Percentiles rank a stretch among this genome's conserved stretches.
Conservation (phyloP, 2,888 invertebrate species). For the Papilio elwesi region DNA sequence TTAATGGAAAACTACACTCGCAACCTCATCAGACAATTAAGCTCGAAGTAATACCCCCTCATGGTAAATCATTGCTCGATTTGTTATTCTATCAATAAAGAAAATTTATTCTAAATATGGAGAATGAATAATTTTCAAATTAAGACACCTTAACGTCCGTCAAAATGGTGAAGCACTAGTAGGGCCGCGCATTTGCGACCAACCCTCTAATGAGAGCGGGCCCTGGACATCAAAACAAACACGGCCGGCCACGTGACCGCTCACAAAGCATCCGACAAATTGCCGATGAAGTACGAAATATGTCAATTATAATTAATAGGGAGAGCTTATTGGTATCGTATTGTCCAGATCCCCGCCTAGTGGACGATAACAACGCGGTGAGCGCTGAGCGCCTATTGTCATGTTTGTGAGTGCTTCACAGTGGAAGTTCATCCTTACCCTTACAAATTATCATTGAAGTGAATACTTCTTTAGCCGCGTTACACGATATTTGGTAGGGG, state of each 20-base stretch:
- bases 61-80: too few species aligned
- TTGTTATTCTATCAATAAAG: too few species aligned
- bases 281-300: slow-evolving; percentile 74
- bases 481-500: too few species aligned
- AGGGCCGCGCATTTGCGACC: slow-evolving; percentile 28
- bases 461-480: too few species aligned
- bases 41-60: too few species aligned
- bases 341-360: slow-evolving; percentile 55
- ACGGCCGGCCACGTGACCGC: slow-evolving; percentile 70
- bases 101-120: too few species aligned
- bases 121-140: neutral
- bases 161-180: slow-evolving; percentile 15
- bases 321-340: slow-evolving; percentile 71
- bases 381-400: slow-evolving; percentile 44
- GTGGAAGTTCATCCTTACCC: neutral
- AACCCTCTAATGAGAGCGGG: slow-evolving; percentile 53
- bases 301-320: slow-evolving; percentile 83
- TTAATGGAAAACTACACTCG: too few species aligned
- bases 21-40: too few species aligned
- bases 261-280: slow-evolving; percentile 71
- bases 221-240: slow-evolving; percentile 81
- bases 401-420: slow-evolving; percentile 36
- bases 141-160: slow-evolving; percentile 15
- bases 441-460: neutral
- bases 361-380: slow-evolving; percentile 55